Evolutionary conservation across 2,797 vertebrate species (phyloP).

Genomic region (Helarctos malayanus): DNA sequence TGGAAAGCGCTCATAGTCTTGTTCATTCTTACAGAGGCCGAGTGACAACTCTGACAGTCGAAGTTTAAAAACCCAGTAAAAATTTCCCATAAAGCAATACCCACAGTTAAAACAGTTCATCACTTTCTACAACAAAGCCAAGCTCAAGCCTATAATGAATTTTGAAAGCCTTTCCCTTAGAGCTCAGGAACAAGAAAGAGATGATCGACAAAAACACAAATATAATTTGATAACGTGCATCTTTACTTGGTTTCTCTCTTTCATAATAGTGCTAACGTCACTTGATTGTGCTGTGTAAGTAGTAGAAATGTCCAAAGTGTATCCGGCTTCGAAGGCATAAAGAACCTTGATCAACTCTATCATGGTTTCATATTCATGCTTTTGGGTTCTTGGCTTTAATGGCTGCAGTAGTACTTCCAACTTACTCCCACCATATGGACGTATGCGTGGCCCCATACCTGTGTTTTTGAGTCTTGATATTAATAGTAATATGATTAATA

Average conservation of each 20-base stretch:
- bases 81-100: conserved; percentile 50
- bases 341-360: not conserved
- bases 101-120: conserved; percentile 56
- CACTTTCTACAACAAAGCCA: conserved; percentile 51
- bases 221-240: not conserved
- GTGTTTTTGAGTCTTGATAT: not conserved
- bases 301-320: conserved; percentile 9
- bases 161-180: conserved; percentile 64
- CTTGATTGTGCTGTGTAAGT: conserved; percentile 33
- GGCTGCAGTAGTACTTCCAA: not conserved
- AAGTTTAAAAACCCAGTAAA: conserved; percentile 53
- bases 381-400: not conserved
- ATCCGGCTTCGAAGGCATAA: not conserved
- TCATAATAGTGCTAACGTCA: not conserved
- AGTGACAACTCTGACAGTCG: conserved; percentile 35
- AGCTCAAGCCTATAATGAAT: conserved; percentile 54
- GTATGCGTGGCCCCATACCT: not conserved
- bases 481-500: not conserved
- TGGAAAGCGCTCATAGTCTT: not conserved
- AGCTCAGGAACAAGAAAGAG: conserved; percentile 65
- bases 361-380: not conserved
- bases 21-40: conserved; percentile 30
- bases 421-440: not conserved
- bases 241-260: not conserved
- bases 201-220: conserved; percentile 61